Percentiles rank a stretch among this genome's conserved stretches.
These are phyloP conservation scores for Melanotaenia pygmaea DNA, from an alignment of 2,797 vertebrate genomes.

Conservation along the genomic window DNA sequence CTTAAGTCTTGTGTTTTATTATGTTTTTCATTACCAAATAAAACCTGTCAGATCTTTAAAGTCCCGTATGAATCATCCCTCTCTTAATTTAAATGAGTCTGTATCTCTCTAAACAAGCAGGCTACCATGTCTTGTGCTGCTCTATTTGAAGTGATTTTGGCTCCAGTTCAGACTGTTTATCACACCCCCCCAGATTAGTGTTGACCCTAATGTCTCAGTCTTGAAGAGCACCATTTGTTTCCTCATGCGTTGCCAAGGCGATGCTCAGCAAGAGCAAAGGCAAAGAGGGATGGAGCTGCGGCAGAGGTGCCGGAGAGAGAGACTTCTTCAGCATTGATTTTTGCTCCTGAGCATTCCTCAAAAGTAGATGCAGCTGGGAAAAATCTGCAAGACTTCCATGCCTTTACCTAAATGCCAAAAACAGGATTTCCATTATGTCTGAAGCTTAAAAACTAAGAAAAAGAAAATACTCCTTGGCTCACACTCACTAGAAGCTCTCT, in stretches of 20 bases:
- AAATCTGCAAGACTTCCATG: slow-evolving; percentile 10
- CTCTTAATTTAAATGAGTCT: slow-evolving; percentile 65
- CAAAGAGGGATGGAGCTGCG: slow-evolving; percentile 56
- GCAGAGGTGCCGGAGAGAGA: slow-evolving; percentile 38
- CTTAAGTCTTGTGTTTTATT: slow-evolving; percentile 7
- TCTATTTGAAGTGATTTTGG: slow-evolving; percentile 78
- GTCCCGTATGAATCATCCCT: slow-evolving; percentile 65
- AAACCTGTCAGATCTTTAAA: slow-evolving; percentile 49
- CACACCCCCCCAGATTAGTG: slow-evolving; percentile 78
- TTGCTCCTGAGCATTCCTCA: slow-evolving; percentile 38
- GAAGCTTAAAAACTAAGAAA: background rate
- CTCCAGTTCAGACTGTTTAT: slow-evolving; percentile 79
- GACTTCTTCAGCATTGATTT: slow-evolving; percentile 38
- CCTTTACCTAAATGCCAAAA: slow-evolving; percentile 26
- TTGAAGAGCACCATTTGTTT: slow-evolving; percentile 78
- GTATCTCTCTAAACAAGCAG: slow-evolving; percentile 56
- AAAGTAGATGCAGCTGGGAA: slow-evolving; percentile 37
- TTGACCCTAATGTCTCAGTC: slow-evolving; percentile 80
- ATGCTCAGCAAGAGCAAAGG: slow-evolving; percentile 77
- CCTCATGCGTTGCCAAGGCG: slow-evolving; percentile 81
- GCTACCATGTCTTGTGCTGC: slow-evolving; percentile 56
- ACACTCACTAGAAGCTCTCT: slow-evolving; percentile 34
- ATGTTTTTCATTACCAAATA: slow-evolving; percentile 21
- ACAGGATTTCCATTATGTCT: slow-evolving; percentile 14
- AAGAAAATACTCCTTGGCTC: slow-evolving; percentile 8